Conservation (phyloP, 2,888 invertebrate genomes). For the Sarcophaga subvicina region DNA sequence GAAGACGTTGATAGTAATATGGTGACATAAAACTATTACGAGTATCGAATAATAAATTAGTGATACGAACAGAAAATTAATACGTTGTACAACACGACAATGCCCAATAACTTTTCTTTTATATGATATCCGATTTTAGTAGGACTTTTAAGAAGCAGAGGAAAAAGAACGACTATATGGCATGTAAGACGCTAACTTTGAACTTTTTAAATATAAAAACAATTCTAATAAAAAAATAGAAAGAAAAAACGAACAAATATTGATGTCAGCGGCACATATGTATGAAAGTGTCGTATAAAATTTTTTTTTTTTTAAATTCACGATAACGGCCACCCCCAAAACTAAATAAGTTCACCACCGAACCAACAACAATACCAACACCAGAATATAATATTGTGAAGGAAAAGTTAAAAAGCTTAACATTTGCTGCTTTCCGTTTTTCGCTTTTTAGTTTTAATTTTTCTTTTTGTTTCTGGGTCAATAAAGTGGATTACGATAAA, state of each 20-base stretch:
- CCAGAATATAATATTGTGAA: not conserved
- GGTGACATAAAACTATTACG: not conserved
- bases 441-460: not conserved
- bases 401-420: conserved; percentile 30
- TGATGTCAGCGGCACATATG: too few species aligned
- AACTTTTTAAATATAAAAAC: too few species aligned
- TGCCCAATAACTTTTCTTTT: not conserved
- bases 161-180: too few species aligned
- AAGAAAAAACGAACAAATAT: too few species aligned
- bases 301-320: too few species aligned
- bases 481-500: conserved; percentile 50
- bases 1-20: not conserved
- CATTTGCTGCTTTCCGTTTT: not conserved
- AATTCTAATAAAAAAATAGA: too few species aligned
- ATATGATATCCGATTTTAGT: too few species aligned
- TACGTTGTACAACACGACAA: not conserved
- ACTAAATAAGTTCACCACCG: not conserved
- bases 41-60: not conserved
- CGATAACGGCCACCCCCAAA: conserved; percentile 6
- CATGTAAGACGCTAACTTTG: too few species aligned
- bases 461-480: conserved; percentile 54
- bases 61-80: not conserved
- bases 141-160: too few species aligned
- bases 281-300: too few species aligned
- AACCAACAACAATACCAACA: not conserved